Evolutionary conservation across 2,113 vertebrate genomes (phyloP).

Genomic region (Festucalex cinctus): DNA sequence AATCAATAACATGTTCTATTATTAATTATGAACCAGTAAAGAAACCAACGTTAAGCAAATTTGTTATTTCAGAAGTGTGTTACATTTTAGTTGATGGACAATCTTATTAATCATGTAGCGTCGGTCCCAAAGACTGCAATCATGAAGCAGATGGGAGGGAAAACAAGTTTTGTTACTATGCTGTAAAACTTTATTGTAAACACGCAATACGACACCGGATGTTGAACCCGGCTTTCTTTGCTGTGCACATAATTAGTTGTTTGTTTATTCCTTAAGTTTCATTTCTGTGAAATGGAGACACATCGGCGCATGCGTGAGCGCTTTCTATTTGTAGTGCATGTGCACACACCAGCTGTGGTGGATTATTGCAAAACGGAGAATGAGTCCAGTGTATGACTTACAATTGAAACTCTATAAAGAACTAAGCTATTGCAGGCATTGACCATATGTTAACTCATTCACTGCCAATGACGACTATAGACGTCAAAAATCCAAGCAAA

Average conservation of each 20-base stretch:
- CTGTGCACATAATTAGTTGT: background rate
- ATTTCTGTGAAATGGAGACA: conserved; percentile 56
- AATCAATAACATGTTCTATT: too few species aligned
- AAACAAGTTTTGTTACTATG: too few species aligned
- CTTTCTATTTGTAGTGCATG: background rate
- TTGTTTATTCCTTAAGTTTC: conserved; percentile 45
- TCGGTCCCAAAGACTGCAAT: background rate
- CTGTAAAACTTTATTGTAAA: background rate
- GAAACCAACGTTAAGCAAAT: too few species aligned
- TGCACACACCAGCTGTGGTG: background rate
- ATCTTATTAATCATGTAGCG: background rate
- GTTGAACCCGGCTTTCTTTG: background rate
- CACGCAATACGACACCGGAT: background rate
- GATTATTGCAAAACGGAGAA: background rate
- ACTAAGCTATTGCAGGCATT: background rate
- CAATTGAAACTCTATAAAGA: background rate
- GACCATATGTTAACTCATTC: too few species aligned
- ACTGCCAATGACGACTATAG: too few species aligned
- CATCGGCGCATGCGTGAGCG: background rate
- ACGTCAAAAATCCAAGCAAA: too few species aligned
- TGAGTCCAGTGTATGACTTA: background rate
- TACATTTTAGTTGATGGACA: background rate
- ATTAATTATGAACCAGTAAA: too few species aligned
- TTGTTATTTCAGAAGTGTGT: too few species aligned
- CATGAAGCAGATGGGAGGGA: background rate